Conservation (phyloP, 2,797 vertebrate species). For the Capromys pilorides region DNA sequence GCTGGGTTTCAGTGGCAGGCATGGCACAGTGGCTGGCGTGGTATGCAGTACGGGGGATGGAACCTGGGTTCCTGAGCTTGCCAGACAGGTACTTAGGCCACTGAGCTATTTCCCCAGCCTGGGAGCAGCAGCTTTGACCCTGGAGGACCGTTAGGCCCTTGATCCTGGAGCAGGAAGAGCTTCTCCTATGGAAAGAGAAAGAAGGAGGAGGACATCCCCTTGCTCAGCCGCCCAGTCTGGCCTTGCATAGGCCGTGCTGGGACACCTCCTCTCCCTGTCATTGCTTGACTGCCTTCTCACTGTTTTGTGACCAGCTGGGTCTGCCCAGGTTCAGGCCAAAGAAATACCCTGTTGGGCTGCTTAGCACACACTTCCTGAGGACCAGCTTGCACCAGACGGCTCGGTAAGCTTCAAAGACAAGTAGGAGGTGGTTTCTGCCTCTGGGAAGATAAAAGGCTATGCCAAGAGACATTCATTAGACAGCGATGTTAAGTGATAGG, state of each 20-base stretch:
- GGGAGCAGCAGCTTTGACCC: neutral
- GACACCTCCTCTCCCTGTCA: rapidly evolving
- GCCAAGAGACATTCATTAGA: neutral
- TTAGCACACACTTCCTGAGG: neutral
- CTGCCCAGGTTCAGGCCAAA: neutral
- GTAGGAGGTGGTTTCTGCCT: neutral
- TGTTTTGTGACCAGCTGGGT: neutral
- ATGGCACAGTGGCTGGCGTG: no score
- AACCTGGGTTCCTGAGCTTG: no score
- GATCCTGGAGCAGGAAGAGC: neutral
- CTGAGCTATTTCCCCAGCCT: no score
- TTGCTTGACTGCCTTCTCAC: neutral
- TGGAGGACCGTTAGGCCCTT: neutral
- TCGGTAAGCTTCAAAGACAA: neutral
- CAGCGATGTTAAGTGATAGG: neutral
- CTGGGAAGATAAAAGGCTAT: neutral
- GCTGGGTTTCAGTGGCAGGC: no score
- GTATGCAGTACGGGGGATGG: no score
- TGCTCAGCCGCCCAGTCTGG: neutral
- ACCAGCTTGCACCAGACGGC: neutral
- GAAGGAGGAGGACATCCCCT: neutral
- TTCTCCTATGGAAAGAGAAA: neutral
- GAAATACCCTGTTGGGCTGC: neutral
- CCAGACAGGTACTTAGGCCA: no score
- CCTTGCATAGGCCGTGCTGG: neutral